Conservation (phyloP, 2,888 invertebrate species). For the Troides aeacus region DNA sequence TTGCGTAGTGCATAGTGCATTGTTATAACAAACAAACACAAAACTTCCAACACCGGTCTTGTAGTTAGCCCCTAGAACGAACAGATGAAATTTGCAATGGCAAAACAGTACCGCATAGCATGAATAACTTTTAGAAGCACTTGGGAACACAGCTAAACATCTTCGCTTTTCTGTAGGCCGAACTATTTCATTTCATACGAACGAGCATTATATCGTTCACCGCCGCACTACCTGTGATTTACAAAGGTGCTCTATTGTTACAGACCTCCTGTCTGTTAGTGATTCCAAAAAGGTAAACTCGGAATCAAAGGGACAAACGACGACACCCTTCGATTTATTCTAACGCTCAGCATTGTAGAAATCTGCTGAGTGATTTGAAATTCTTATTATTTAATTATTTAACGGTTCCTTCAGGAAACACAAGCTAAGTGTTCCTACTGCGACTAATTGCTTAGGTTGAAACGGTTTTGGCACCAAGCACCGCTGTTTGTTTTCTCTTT, state of each 20-base stretch:
- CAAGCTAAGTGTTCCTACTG: conserved; percentile 25
- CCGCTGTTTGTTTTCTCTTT: conserved; percentile 16
- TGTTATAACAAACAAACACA: conserved; percentile 23
- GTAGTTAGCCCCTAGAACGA: conserved; percentile 25
- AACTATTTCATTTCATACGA: conserved; percentile 10
- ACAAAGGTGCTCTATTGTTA: conserved; percentile 9
- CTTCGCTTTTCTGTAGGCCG: conserved; percentile 8
- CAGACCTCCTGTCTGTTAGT: conserved; percentile 19
- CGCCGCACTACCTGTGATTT: background rate
- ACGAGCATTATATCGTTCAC: conserved; percentile 3
- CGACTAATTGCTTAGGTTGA: conserved; percentile 29
- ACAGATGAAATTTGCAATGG: conserved; percentile 25
- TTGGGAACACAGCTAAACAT: conserved; percentile 17
- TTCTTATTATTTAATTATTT: conserved; percentile 28
- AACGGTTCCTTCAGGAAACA: conserved; percentile 22
- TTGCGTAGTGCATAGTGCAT: conserved; percentile 19
- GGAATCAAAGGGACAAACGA: conserved; percentile 22
- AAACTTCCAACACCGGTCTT: conserved; percentile 21
- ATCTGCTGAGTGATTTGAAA: conserved; percentile 19
- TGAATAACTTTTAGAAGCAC: conserved; percentile 21
- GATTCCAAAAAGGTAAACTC: conserved; percentile 22
- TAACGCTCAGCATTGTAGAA: conserved; percentile 12
- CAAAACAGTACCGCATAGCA: conserved; percentile 21
- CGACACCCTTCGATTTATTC: background rate
- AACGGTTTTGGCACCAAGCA: conserved; percentile 27